Evolutionary conservation across 2,113 vertebrate genomes (phyloP), one percentile per base, ranked within the genome.

Genomic region (Oreocharis arfaki): DNA sequence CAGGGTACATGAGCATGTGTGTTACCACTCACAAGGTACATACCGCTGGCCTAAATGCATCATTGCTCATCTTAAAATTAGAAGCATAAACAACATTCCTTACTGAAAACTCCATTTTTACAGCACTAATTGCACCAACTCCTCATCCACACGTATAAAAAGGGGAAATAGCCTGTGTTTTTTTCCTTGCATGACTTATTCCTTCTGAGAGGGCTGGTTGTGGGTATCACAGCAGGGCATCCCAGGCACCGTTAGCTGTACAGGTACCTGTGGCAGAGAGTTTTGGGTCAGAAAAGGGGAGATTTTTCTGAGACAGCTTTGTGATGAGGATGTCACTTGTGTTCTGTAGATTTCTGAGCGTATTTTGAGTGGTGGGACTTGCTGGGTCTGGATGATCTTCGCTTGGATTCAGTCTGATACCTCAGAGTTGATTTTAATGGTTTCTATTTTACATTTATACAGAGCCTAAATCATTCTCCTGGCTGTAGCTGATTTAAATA

Each of bases 1-100:
- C 78, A 53, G 82, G 49, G 71, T 56, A 21, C 17, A 89, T 75
- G 73, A 95, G 77, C 82, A 33, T 73, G 87, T 89, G 90, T 94
- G 92, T 88, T 88, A 63, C 61, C 39, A 3, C 87, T 95, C 81
- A 57, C 87, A 44, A 30, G 85, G 61, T 90, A 35, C 71, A 26
- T 3, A 47, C 26, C 74, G 26, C 69, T 68, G 76, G 73, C 92
- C 92, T 93, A 75, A 95, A 88, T 93, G 92, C 85, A 92, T 94
- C 46, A 1, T 0, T 93, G 84, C 92, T n/a, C 90, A 46, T 4
- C 52, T 57, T 86, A 60, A 70, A 82, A 86, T 88, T 75, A 78
- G 88, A 90, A 87, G 30, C 70, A 87, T 55, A 75, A 46, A 3
- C 53, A 87, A 42, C 49, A 56, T 87, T 80, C 59, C 65, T 84